Conservation (phyloP, 1,140 invertebrate genomes). For the Meteorus sp. region DNA sequence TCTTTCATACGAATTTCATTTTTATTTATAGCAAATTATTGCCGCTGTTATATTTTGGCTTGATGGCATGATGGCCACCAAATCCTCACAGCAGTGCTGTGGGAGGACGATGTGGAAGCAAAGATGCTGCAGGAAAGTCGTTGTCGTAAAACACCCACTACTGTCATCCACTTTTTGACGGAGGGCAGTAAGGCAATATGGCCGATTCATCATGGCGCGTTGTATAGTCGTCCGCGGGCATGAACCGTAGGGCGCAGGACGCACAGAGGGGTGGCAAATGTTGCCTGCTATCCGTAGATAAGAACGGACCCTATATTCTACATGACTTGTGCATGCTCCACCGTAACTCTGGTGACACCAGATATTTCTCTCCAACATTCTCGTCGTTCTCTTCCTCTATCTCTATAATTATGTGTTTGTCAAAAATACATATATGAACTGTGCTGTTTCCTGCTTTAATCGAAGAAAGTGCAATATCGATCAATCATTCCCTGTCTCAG, state of each 20-base stretch:
- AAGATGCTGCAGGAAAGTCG: slow-evolving; percentile 22
- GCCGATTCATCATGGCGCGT: slow-evolving; percentile 55
- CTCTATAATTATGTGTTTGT: no score
- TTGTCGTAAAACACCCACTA: not conserved
- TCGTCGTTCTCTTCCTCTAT: not conserved
- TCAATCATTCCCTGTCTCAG: slow-evolving; percentile 25
- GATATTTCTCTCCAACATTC: slow-evolving; percentile 3
- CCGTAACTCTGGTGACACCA: slow-evolving; percentile 20
- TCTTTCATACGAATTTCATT: no score
- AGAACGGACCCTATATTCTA: slow-evolving; percentile 53
- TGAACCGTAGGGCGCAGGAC: slow-evolving; percentile 32
- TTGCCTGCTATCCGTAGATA: slow-evolving; percentile 52
- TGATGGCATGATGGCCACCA: no score
- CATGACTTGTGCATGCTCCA: slow-evolving; percentile 23
- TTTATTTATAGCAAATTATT: no score
- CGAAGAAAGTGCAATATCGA: slow-evolving; percentile 20
- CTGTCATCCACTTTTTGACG: not conserved
- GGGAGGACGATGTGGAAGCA: no score
- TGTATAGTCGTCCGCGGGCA: slow-evolving; percentile 29
- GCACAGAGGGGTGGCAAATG: slow-evolving; percentile 32
- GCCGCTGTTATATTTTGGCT: no score
- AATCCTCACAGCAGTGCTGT: no score
- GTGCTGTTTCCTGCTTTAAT: not conserved
- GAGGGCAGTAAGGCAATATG: slow-evolving; percentile 46
- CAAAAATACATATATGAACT: not conserved